phyloP scores from a whole-genome alignment of 2,888 invertebrate species.

The Mimachlamys varia region DNA sequence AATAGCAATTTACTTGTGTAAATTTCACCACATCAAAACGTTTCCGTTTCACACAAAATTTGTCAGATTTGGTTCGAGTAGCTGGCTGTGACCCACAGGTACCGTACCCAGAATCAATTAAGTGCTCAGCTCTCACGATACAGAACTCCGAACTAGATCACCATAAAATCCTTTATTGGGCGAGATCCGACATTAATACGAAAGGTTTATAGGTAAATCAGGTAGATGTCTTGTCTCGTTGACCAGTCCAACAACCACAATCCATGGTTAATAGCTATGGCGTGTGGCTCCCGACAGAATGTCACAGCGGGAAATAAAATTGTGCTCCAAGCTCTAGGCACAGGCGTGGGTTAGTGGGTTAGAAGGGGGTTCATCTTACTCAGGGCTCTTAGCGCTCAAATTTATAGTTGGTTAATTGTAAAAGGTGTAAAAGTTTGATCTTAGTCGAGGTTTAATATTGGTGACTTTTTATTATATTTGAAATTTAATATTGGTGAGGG shows the following conservation, averaged over 20 bases:
- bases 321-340: background rate
- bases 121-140: background rate
- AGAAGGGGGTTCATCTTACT: background rate
- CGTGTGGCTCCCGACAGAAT: background rate
- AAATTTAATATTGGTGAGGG: too few species aligned
- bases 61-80: background rate
- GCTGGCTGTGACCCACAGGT: background rate
- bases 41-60: background rate
- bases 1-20: constrained; percentile 7
- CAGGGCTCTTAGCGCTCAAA: background rate
- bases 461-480: too few species aligned
- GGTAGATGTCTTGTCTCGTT: constrained; percentile 9
- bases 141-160: background rate
- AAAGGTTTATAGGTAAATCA: constrained; percentile 21
- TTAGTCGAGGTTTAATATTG: too few species aligned
- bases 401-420: too few species aligned
- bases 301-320: background rate
- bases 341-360: background rate
- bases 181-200: background rate
- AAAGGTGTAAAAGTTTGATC: too few species aligned
- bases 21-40: constrained; percentile 15
- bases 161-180: constrained; percentile 27
- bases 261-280: background rate
- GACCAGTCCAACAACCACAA: background rate
- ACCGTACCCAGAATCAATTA: constrained; percentile 5